Evolutionary conservation across 2,113 vertebrate species (phyloP).

Genomic region (Eurystomus gularis): DNA sequence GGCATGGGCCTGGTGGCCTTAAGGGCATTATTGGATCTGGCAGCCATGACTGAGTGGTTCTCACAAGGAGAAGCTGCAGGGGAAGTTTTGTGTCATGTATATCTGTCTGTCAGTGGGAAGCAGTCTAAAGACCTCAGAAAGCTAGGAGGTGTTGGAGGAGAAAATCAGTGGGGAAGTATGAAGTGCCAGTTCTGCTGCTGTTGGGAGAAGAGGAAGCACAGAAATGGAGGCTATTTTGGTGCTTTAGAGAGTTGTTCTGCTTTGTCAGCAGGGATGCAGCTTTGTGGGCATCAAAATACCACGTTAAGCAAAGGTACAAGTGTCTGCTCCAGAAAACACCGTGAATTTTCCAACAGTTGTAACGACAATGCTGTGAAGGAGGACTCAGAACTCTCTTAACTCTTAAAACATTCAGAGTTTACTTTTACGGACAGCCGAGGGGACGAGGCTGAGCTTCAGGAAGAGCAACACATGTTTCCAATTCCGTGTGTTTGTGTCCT

Average conservation of each 20-base stretch:
- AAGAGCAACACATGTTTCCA: neutral
- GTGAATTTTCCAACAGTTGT: neutral
- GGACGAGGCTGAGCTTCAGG: neutral
- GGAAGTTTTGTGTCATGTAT: accelerated
- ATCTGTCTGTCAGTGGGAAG: neutral
- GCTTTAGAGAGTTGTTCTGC: neutral
- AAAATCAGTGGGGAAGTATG: neutral
- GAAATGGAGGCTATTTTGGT: neutral
- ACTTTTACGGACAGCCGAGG: neutral
- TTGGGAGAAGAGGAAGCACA: neutral
- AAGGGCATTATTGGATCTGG: neutral
- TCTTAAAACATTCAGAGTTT: neutral
- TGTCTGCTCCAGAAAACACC: neutral
- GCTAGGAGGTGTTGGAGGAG: neutral
- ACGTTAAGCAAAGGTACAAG: neutral
- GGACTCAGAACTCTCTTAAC: neutral
- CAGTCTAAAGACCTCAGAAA: neutral
- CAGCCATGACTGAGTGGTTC: neutral
- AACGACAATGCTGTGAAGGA: neutral
- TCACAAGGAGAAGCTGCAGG: neutral
- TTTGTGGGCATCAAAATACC: neutral
- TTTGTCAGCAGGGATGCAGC: neutral
- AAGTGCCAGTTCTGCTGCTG: neutral
- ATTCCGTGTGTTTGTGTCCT: neutral
- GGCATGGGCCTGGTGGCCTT: neutral